phyloP scores from a whole-genome alignment of 2,888 invertebrate species.

The Muscina levida region DNA sequence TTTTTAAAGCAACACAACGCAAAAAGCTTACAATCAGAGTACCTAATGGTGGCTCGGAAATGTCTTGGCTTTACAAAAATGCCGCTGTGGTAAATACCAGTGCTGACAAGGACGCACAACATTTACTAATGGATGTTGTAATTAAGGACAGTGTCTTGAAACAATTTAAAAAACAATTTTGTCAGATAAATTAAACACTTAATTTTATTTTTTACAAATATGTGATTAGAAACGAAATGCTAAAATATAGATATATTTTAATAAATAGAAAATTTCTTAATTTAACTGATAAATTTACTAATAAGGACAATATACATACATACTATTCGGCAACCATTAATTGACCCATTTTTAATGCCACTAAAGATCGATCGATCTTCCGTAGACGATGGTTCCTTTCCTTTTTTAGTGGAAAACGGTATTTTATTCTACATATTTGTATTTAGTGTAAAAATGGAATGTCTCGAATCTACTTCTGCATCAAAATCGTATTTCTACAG shows the following conservation, averaged over 20 bases:
- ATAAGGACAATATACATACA: slow-evolving; percentile 16
- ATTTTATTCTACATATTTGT: too few relatives aligned
- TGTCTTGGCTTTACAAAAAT: slow-evolving; percentile 85
- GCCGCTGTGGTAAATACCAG: slow-evolving; percentile 81
- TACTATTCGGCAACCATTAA: too few relatives aligned
- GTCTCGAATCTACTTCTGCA: too few relatives aligned
- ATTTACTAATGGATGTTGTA: slow-evolving; percentile 82
- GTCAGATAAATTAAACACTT: slow-evolving; percentile 60
- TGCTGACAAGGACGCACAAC: slow-evolving; percentile 81
- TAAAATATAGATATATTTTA: slow-evolving; percentile 8
- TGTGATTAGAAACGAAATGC: slow-evolving; percentile 21
- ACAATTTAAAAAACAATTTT: slow-evolving; percentile 81
- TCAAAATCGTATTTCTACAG: too few relatives aligned
- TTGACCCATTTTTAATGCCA: too few relatives aligned
- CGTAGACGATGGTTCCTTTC: too few relatives aligned
- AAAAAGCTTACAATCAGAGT: slow-evolving; percentile 82
- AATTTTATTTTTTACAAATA: not conserved
- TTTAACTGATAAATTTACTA: slow-evolving; percentile 19
- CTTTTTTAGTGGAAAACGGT: too few relatives aligned
- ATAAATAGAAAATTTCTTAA: slow-evolving; percentile 8
- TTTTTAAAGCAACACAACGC: slow-evolving; percentile 82
- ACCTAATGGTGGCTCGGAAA: slow-evolving; percentile 82
- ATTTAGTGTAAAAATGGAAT: too few relatives aligned
- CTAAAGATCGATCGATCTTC: too few relatives aligned
- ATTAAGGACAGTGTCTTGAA: slow-evolving; percentile 82